Evolutionary conservation across 2,888 invertebrate species (phyloP), one percentile per base, ranked within the genome.

Genomic region (Aphodius sticticus): DNA sequence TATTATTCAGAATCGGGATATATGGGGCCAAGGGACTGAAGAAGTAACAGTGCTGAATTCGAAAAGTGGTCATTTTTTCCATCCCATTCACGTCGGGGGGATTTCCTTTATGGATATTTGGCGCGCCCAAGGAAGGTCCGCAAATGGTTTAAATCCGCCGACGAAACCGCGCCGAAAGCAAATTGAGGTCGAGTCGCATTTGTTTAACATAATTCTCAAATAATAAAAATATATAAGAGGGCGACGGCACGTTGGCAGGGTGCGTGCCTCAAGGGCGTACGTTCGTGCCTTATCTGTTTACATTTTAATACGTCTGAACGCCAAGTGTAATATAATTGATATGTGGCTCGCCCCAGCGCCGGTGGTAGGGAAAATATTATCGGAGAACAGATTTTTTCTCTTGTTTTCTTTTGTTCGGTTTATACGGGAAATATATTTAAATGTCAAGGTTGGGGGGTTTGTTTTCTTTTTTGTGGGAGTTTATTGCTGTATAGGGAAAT

Each of bases 41-140:
- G 9, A 5, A 53, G 53, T 53, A 53, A 53, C 53, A 53, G 9
- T 9, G 53, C 12, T 53, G 53, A 53, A 53, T 53, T 53, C 53
- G 53, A 53, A 53, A 53, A 53, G 53, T 53, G 53, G 53, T 53
- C 53, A 53, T 53, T 53, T 53, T 53, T 53, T 53, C 53, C 53
- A 12, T 53, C 53, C 53, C 53, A 12, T 53, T 53, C 53, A 53
- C 9, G 4, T 53, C 53, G 7, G 0, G 53, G 12, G 53, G 53
- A 53, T 53, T 53, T 53, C 6, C 53, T 53, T 53, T 53, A 53
- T 53, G 6, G 53, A 53, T 53, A 53, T 53, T 53, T 53, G 3
- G 53, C 53, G 53, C 2, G 7, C 53, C 9, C 53, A 53, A 53
- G 4, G 12, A 53, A 53, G 53, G 53, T 26, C 53, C 53, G 53